Base-by-base conservation (phyloP, 2,888 invertebrate species). In the Tenthredo mesomela region DNA sequence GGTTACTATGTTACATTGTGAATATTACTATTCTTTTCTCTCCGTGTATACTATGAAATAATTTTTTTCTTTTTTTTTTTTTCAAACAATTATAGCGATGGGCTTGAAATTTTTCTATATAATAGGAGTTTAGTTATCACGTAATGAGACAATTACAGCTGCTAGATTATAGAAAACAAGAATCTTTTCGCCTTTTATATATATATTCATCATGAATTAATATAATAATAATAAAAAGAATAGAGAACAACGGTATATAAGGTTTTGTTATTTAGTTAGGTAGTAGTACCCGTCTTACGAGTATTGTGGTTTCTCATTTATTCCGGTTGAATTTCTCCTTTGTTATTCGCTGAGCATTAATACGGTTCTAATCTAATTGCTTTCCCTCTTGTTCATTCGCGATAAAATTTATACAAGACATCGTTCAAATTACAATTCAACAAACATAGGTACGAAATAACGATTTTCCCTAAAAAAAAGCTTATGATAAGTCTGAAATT, bases 221-320 rank as follows among this genome's bases (percentile, higher is more conserved):
- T n/a, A n/a, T n/a, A n/a, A n/a, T 7, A 54, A 54, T 7, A 54
- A 50, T 5, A 5, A 50, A 15, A 50, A 50, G 6, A 50, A 50
- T 18, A n/a, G n/a, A 1, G 18, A 0, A 6, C 15, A 50, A 50
- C 18, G 18, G 50, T 50, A 33, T 50, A 33, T 33, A 33, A 5
- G 18, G 5, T n/a, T 50, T 50, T 50, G 47, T 50, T 50, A 47
- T n/a, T 50, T 50, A 18, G 47, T 50, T 50, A 47, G 29, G 29
- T 33, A 33, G 33, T 2, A 4, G 9, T 18, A 40, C 40, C 18
- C 15, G 47, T 50, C 18, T n/a, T 5, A n/a, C n/a, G 54, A 54
- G 54, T 54, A 54, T 54, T 54, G 54, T n/a, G 54, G 54, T 54
- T 54, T 54, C 54, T 54, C 54, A 54, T 54, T 54, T 54, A 54